Conservation (phyloP, 2,888 invertebrate species). For the Leptinotarsa rubiginosa region DNA sequence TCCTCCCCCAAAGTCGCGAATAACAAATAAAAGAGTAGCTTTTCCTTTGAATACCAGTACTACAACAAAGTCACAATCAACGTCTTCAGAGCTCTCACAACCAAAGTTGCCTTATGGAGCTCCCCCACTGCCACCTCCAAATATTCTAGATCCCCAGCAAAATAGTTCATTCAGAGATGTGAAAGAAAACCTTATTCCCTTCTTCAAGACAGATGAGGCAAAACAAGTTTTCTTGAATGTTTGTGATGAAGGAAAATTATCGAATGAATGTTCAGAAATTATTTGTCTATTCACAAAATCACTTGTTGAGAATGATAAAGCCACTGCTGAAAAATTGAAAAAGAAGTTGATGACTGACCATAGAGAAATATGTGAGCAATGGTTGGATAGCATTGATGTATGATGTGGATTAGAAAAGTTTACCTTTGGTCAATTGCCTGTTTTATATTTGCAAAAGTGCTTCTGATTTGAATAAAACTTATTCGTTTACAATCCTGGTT, state of each 20-base stretch:
- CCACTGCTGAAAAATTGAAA: conserved; percentile 23
- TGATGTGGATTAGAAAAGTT: neutral
- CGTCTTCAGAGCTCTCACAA: conserved; percentile 23
- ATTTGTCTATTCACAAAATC: conserved; percentile 33
- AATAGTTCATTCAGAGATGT: conserved; percentile 6
- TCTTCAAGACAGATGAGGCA: conserved; percentile 31
- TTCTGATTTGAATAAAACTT: no score
- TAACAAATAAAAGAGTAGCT: conserved; percentile 56
- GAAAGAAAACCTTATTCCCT: conserved; percentile 29
- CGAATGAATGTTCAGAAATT: conserved; percentile 30
- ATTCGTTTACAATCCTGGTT: no score
- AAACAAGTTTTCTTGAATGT: conserved; percentile 31
- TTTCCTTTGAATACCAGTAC: conserved; percentile 50
- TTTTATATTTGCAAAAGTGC: neutral
- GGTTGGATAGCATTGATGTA: conserved; percentile 27
- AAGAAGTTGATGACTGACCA: conserved; percentile 23
- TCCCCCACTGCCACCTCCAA: conserved; percentile 21
- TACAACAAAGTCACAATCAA: conserved; percentile 26
- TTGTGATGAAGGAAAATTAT: conserved; percentile 34
- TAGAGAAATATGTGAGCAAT: conserved; percentile 29
- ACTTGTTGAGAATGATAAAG: conserved; percentile 33
- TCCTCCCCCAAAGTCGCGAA: conserved; percentile 58
- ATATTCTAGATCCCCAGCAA: conserved; percentile 2
- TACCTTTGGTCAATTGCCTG: neutral
- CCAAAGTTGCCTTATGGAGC: conserved; percentile 23